Conservation (phyloP, 1,140 invertebrate genomes). For the Galendromus occidentalis region DNA sequence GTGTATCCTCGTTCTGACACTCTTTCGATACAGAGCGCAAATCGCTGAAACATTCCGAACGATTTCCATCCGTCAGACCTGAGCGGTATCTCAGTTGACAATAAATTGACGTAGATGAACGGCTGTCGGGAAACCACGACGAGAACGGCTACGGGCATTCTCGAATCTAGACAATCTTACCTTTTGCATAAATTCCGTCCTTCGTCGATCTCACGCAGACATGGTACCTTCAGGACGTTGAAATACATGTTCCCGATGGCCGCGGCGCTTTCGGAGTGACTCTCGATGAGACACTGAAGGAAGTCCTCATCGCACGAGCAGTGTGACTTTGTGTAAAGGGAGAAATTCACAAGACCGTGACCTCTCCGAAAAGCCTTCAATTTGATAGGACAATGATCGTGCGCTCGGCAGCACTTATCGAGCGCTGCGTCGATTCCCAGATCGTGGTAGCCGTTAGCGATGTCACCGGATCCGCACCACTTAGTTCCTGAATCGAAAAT, state of each 20-base stretch:
- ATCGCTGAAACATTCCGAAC: neutral
- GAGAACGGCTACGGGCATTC: neutral
- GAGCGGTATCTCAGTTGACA: neutral
- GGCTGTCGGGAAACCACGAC: neutral
- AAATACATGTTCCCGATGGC: slow-evolving; percentile 46
- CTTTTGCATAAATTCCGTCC: neutral
- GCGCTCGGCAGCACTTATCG: slow-evolving; percentile 49
- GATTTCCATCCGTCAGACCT: neutral
- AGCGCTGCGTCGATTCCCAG: slow-evolving; percentile 40
- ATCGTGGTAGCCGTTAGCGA: slow-evolving; percentile 52
- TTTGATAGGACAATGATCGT: slow-evolving; percentile 46
- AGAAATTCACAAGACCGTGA: slow-evolving; percentile 43
- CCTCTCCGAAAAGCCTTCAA: slow-evolving; percentile 40
- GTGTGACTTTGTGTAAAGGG: slow-evolving; percentile 43
- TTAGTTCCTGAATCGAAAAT: slow-evolving; percentile 67
- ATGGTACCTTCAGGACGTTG: slow-evolving; percentile 43
- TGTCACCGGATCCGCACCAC: slow-evolving; percentile 68
- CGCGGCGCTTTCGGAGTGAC: slow-evolving; percentile 43
- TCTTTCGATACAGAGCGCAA: neutral
- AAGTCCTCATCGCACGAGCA: slow-evolving; percentile 49
- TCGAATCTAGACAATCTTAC: neutral
- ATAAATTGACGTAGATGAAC: neutral
- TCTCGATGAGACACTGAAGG: slow-evolving; percentile 40
- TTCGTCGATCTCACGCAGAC: slow-evolving; percentile 35
- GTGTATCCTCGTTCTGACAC: neutral